Evolutionary conservation across 2,888 invertebrate species (phyloP), one percentile per base, ranked within the genome.

Genomic region (Tenthredo notha): DNA sequence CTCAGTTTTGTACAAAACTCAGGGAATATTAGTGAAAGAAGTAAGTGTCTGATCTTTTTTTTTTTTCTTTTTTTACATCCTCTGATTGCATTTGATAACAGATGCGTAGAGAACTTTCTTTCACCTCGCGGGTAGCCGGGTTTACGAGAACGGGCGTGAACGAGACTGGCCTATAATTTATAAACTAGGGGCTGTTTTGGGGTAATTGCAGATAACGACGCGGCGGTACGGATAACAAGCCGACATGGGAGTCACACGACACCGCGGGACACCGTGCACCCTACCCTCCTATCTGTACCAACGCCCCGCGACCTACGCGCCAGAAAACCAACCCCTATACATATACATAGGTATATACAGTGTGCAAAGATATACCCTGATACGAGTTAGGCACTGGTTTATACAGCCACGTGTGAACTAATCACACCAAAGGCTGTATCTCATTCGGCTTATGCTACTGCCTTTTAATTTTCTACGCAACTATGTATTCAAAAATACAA

Each of bases 191-290:
- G 92, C 91, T 92, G 92, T 92, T 92, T 92, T 91, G 91, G 92
- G 92, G 92, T 93, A 93, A 93, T 93, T 93, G 92, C 92, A 91
- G 92, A 92, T 93, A 92, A 93, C 92, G 92, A 92, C 90, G 92
- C 90, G 92, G 92, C 91, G 92, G 91, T 92, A 87, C 92, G 92
- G 92, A 92, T 93, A 93, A 93, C 93, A 91, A 93, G 93, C 92
- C 92, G 92, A 92, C 92, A 91, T 92, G 93, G 93, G 93, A 93
- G 92, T 92, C 91, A 93, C 91, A 90, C 90, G 92, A 93, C 92
- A 93, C 93, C 92, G 87, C 90, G 70, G 83, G 67, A 70, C 83
- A 67, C 83, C 67, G 67, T 37, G 83, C 47, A 67, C 80, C 89
- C 88, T 88, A 88, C 88, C 88, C 88, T 87, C 85, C 87, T 78